Evolutionary conservation across 2,888 invertebrate genomes (phyloP), one percentile per base, ranked within the genome.

Genomic region (Pteria penguin): DNA sequence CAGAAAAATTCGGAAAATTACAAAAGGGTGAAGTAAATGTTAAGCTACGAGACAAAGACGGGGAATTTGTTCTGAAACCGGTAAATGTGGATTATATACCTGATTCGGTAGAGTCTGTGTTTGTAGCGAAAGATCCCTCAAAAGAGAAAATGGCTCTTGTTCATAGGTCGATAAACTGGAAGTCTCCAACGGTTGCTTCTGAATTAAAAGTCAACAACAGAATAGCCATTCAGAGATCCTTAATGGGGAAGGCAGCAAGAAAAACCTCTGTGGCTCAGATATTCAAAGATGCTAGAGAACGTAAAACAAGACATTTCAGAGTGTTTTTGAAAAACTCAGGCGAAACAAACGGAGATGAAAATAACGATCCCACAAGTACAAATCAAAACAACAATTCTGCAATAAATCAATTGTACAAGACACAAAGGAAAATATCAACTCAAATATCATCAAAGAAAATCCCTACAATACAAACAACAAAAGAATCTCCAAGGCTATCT

Each of bases 121-220:
- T 80, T 55, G 66, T 68, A 14, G 72, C 69, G 52, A 81, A 79
- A 63, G 82, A 81, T 61, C 84, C 83, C 2, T 63, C 80, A 8
- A 82, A 84, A 54, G 87, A 87, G 69, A 78, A 80, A 62, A 74
- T 84, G 36, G 87, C 86, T 0, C 69, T 87, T 4, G 86, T 86
- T 0, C 76, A 83, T 29, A 75, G 81, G 66, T 74, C 79, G 14
- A 87, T 86, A 14, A 78, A 66, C 29, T 84, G 77, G 68, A 74
- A 76, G 31, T 75, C 86, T 0, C 84, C 87, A 4, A 87, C 87
- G 1, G 78, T 86, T 5, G 73, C 86, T 0, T 83, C 86, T 0
- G 87, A 87, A 74, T 75, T 87, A 71, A 87, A 87, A 75, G 82
- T 86, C 14, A 86, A 84, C 72, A 87, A 86, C 61, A 73, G 85